A percentile compares a stretch with the other conserved stretches of the same genome.
phyloP scores from a whole-genome alignment of 2,113 vertebrate species.

The Tylochromis polylepis region DNA sequence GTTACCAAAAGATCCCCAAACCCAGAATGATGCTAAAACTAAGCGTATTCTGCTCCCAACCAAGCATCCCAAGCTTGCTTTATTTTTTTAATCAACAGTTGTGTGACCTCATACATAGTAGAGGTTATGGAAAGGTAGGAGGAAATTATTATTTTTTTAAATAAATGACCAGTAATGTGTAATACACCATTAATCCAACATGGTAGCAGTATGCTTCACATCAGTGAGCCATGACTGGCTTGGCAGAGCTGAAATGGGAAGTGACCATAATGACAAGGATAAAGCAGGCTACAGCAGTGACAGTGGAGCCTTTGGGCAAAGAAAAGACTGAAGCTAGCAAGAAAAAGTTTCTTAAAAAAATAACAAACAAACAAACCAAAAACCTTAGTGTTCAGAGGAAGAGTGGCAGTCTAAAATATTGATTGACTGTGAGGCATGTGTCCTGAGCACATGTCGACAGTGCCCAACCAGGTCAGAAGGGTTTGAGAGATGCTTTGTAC shows the following conservation, averaged over 20 bases:
- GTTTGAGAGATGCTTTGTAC: not conserved
- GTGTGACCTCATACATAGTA: not conserved
- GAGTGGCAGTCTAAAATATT: not conserved
- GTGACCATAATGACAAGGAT: not conserved
- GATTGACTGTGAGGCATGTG: not conserved
- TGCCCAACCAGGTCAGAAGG: not conserved
- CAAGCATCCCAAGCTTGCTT: not conserved
- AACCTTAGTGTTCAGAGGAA: not conserved
- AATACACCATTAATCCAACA: not conserved
- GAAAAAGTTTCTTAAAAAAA: not conserved
- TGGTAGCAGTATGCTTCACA: not conserved
- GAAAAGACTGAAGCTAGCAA: not conserved
- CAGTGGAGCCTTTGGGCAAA: not conserved
- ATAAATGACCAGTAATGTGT: not conserved
- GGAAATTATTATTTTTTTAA: not conserved
- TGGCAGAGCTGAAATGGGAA: not conserved
- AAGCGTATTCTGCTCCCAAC: not conserved
- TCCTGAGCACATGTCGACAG: not conserved
- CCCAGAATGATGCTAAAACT: not conserved
- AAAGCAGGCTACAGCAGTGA: not conserved
- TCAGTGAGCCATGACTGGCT: not conserved
- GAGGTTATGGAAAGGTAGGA: too few relatives aligned
- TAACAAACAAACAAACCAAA: not conserved
- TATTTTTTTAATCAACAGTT: not conserved
- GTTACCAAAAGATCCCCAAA: not conserved